These are phyloP conservation scores for Podotricha telesiphe DNA, from an alignment of 2,888 invertebrate species.

Conservation along the genomic window DNA sequence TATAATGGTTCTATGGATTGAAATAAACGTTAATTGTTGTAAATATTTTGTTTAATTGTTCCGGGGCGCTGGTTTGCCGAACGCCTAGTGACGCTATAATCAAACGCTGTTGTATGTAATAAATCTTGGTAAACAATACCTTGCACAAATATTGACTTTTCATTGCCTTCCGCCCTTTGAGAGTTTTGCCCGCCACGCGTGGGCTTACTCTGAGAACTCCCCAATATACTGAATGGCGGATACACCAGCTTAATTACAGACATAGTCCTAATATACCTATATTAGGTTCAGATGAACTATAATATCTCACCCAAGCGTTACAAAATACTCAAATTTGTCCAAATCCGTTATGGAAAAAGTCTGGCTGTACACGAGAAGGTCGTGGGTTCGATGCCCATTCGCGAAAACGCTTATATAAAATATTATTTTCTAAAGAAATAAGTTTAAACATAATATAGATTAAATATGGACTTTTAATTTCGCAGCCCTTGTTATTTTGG, in stretches of 20 bases:
- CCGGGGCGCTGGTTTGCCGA: slow-evolving; percentile 44
- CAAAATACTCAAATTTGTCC: neutral
- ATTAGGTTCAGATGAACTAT: too few species aligned
- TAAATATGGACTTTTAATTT: too few species aligned
- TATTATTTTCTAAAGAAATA: neutral
- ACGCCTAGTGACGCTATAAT: slow-evolving; percentile 55
- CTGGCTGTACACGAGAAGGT: neutral
- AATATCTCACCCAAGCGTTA: too few species aligned
- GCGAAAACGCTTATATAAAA: neutral
- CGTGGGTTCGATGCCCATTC: neutral
- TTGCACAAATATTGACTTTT: slow-evolving; percentile 67
- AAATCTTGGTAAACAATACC: slow-evolving; percentile 70
- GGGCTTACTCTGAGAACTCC: neutral
- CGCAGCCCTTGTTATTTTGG: too few species aligned
- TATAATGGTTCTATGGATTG: slow-evolving; percentile 81
- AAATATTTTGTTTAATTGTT: slow-evolving; percentile 70
- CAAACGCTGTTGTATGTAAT: slow-evolving; percentile 71
- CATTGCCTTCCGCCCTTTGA: slow-evolving; percentile 50
- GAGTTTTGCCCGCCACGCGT: neutral
- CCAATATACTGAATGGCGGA: slow-evolving; percentile 1
- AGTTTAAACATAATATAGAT: too few species aligned
- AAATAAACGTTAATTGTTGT: slow-evolving; percentile 83
- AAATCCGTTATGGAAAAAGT: neutral
- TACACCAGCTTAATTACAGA: neutral
- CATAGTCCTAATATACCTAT: neutral